Conservation (phyloP, 2,888 invertebrate species). For the Brachyopa scutellaris region DNA sequence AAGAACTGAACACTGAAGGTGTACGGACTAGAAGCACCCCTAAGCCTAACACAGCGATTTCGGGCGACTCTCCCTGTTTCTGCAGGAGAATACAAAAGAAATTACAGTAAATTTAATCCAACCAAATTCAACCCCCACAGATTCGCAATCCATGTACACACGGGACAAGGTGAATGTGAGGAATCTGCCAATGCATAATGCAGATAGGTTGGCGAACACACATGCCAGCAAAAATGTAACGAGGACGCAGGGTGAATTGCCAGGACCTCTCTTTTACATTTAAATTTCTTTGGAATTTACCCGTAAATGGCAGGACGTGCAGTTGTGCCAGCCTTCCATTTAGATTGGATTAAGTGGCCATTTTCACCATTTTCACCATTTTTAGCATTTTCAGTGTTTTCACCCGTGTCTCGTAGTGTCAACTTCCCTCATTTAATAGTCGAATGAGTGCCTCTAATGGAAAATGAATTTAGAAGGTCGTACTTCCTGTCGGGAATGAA, state of each 20-base stretch:
- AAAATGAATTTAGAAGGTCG: conserved; percentile 68
- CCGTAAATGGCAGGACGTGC: conserved; percentile 32
- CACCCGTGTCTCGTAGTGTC: conserved; percentile 64
- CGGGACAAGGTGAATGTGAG: conserved; percentile 47
- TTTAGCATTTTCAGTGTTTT: conserved; percentile 62
- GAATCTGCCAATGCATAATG: conserved; percentile 46
- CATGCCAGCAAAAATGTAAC: conserved; percentile 42
- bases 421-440: conserved; percentile 62
- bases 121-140: conserved; percentile 53
- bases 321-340: conserved; percentile 63
- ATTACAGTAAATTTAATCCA: conserved; percentile 65
- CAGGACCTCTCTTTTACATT: conserved; percentile 46
- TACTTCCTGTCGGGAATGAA: conserved; percentile 51
- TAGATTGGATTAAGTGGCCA: conserved; percentile 72
- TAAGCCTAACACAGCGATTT: conserved; percentile 25
- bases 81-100: conserved; percentile 54
- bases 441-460: conserved; percentile 61
- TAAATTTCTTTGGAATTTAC: conserved; percentile 51
- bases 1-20: conserved; percentile 52
- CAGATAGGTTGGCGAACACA: conserved; percentile 15
- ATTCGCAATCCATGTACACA: conserved; percentile 18
- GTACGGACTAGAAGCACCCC: conserved; percentile 43
- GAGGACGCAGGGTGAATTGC: neutral
- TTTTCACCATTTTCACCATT: conserved; percentile 58
- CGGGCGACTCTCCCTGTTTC: neutral